Base-by-base conservation (phyloP, 35 echinoderm and acorn worm genomes). In the Anneissia japonica region DNA sequence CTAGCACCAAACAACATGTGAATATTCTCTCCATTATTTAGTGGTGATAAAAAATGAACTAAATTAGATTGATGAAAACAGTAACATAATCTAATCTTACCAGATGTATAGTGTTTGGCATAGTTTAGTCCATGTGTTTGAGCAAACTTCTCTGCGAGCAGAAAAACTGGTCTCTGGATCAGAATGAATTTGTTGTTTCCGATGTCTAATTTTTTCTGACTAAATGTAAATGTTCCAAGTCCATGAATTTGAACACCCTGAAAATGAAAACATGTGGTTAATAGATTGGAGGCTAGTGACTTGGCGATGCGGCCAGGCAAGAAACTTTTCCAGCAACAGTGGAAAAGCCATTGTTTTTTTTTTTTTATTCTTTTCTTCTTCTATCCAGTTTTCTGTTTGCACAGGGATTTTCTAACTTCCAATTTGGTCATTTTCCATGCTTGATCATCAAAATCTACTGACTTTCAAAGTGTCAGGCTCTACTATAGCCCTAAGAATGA, bases 151-250 rank as follows among this genome's bases (percentile, higher is more conserved):
- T 97, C 95, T 75, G 95, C 93, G 35, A 97, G 79, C 31, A 93
- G 82, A 88, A 97, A 97, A 14, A 97, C 91, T 46, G 95, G 95
- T 39, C 95, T 88, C 83, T 97, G 95, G 46, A 97, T 93, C 7
- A 97, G 78, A 81, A 93, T 93, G 36, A 93, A 97, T 79, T 97
- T 97, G 41, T 97, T 97, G 46, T 97, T 97, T 72, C 95, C 95
- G n/a, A 97, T 91, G 82, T 97, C 95, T 4, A 97, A 51, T 77
- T 97, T 97, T 89, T 97, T 97, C 83, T 97, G 95, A 73, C 88
- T 93, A 46, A 97, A 97, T 32, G 95, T 97, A 74, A 97, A 97
- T 26, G 91, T 91, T 33, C 95, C 95, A 34, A 97, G 92, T 14
- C 91, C 95, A 33, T 86, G 88, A 35, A 97, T 97, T 64, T 97